Evolutionary conservation across 2,113 vertebrate genomes (phyloP).

Genomic region (Geococcyx californianus): DNA sequence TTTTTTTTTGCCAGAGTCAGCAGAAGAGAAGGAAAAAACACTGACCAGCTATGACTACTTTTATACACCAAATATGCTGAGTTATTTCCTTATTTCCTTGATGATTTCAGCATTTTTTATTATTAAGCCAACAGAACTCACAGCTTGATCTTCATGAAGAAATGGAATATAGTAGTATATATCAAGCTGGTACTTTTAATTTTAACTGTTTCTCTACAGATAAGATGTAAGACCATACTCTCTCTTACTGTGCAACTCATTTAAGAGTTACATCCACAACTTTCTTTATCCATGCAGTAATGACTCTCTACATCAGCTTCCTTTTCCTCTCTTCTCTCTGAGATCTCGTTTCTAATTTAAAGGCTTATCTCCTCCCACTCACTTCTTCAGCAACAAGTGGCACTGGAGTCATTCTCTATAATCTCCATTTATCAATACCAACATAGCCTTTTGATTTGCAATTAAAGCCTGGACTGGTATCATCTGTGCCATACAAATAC

Average conservation of each 20-base stretch:
- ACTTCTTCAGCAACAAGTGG: not conserved
- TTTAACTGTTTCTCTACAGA: not conserved
- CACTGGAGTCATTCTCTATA: not conserved
- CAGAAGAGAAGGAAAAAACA: slow-evolving; percentile 38
- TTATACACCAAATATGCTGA: slow-evolving; percentile 32
- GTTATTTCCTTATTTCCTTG: slow-evolving; percentile 44
- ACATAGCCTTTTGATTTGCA: not conserved
- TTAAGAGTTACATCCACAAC: not conserved
- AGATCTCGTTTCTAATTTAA: not conserved
- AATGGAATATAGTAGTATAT: not conserved
- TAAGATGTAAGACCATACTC: not conserved
- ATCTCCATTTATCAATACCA: not conserved
- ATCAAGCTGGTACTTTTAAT: not conserved
- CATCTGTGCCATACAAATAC: not conserved
- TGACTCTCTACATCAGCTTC: not conserved
- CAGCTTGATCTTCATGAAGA: not conserved
- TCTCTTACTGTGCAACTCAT: not conserved
- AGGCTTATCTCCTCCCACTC: not conserved
- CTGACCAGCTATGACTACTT: not conserved
- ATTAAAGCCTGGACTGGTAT: not conserved
- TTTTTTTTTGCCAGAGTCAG: slow-evolving; percentile 15
- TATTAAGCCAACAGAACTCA: slow-evolving; percentile 7
- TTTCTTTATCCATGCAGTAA: not conserved
- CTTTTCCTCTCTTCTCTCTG: not conserved
- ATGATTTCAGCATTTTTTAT: slow-evolving; percentile 55